Conservation (phyloP, 2,113 vertebrate genomes). For the Cottus gobio region DNA sequence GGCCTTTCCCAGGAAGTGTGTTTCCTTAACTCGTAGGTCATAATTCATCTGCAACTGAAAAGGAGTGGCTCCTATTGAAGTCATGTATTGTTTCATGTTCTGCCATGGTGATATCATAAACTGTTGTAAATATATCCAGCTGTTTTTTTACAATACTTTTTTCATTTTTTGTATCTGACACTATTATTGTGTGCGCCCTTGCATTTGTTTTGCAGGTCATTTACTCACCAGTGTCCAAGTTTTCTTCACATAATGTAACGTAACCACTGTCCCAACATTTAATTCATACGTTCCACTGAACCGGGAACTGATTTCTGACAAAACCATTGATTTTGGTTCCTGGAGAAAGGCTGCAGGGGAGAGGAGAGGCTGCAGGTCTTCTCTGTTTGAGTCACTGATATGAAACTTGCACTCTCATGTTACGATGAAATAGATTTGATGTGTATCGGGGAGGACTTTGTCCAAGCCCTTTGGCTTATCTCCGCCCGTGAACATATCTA, state of each 20-base stretch:
- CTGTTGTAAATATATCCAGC: background rate
- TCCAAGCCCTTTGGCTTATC: background rate
- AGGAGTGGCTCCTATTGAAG: conserved; percentile 19
- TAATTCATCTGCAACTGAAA: background rate
- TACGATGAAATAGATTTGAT: background rate
- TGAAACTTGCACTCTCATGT: background rate
- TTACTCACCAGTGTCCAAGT: background rate
- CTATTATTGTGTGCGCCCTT: background rate
- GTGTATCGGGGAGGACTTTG: background rate
- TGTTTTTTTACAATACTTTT: no score
- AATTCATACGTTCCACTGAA: background rate
- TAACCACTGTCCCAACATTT: background rate
- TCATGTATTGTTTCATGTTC: background rate
- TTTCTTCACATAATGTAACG: background rate
- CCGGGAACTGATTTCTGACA: background rate
- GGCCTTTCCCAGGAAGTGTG: background rate
- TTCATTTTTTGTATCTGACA: no score
- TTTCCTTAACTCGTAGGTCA: background rate
- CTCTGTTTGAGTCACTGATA: background rate
- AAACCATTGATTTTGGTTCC: background rate
- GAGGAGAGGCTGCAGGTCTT: background rate
- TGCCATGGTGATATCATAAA: background rate
- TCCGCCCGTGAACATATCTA: background rate
- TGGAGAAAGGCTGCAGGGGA: background rate
- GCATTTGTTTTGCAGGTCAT: background rate